Base-by-base conservation (phyloP, 1,140 invertebrate species). In the Hirudo medicinalis region DNA sequence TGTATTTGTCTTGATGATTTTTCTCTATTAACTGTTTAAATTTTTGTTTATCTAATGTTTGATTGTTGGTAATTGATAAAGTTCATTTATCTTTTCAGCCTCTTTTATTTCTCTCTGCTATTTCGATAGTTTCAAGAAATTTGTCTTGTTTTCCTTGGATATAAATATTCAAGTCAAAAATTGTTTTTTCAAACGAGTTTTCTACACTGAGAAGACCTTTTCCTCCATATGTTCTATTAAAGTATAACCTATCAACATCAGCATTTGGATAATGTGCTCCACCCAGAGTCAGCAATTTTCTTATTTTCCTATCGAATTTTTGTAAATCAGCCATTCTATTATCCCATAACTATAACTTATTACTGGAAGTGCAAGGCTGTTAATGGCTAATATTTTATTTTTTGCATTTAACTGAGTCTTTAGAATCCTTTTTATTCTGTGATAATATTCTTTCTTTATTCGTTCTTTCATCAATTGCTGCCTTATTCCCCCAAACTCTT, bases 181-280 rank as follows among this genome's bases (percentile, higher is more conserved):
- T 15, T 15, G 54, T 15, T 54, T 54, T 54, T 54, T 54, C 54
- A 54, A 54, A 54, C 54, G 54, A 54, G n/a, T 54, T n/a, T 54
- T 54, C 54, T 15, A 54, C n/a, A 15, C 54, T n/a, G n/a, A 54
- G 15, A n/a, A 54, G 54, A n/a, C 54, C 54, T 54, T n/a, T 54
- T 54, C n/a, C 54, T 15, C 54, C 54, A 54, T 54, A 15, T 54
- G 15, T 54, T n/a, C 54, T 54, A n/a, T n/a, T 54, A 54, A 54
- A 15, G n/a, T 54, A n/a, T 54, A 54, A n/a, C n/a, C 54, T 15
- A n/a, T 54, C 54, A 54, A 54, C 54, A 54, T 54, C 54, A 15
- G 54, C 54, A 54, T 54, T 54, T 54, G 54, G 54, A n/a, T 54
- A 54, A n/a, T 54, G 54, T 54, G 54, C 54, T 54, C 54, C 54